Conservation (phyloP, 37 sponge, comb jelly and placozoan species). For the Aplysina aerophoba region DNA sequence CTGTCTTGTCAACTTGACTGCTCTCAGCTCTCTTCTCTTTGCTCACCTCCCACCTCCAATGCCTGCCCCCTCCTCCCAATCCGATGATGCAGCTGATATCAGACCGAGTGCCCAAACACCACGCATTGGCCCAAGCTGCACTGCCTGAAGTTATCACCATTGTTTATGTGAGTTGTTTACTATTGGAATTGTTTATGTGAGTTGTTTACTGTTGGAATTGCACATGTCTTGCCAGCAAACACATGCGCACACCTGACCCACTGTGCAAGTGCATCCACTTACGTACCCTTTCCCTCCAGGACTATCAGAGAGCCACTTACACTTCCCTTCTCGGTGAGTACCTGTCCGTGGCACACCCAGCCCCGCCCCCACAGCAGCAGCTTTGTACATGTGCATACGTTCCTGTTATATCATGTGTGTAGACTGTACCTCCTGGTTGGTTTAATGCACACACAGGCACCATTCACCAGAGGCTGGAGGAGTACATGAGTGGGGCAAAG, state of each 20-base stretch:
- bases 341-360: no score
- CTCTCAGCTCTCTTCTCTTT: neutral
- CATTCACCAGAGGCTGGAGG: neutral
- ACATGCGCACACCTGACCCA: no score
- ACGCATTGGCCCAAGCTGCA: neutral
- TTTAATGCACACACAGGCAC: neutral
- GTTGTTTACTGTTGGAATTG: neutral
- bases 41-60: neutral
- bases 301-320: no score
- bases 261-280: no score
- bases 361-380: no score
- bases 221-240: neutral
- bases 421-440: no score
- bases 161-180: neutral
- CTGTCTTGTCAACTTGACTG: no score
- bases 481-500: conserved; percentile 3
- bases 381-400: no score
- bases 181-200: neutral
- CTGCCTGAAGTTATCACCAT: conserved; percentile 14
- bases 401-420: no score
- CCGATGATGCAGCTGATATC: conserved; percentile 5
- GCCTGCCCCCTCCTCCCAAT: neutral
- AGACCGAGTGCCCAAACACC: neutral
- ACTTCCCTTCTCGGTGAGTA: no score
- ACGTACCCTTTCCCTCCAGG: no score